phyloP scores from a whole-genome alignment of 2,797 vertebrate species.

The Tragopan temminckii region DNA sequence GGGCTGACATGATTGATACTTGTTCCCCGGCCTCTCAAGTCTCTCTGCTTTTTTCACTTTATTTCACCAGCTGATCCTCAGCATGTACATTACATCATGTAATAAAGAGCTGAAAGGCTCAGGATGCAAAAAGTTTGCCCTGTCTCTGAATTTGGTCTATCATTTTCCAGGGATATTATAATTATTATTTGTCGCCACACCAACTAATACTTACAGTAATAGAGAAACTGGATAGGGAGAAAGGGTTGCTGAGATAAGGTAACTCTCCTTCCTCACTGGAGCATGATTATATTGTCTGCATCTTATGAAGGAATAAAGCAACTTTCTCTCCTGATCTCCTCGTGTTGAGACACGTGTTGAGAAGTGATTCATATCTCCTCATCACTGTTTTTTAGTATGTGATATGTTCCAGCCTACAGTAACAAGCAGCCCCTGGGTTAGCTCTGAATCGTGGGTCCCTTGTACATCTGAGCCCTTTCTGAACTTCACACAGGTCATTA shows the following conservation, averaged over 20 bases:
- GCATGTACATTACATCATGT: background rate
- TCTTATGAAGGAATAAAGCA: background rate
- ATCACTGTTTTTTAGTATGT: background rate
- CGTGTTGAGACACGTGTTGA: background rate
- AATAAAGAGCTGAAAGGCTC: background rate
- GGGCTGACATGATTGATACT: background rate
- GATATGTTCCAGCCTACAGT: background rate
- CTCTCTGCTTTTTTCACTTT: background rate
- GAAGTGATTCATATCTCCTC: background rate
- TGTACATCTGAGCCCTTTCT: fast-evolving
- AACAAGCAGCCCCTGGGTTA: background rate
- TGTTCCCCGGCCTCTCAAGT: background rate
- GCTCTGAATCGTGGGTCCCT: background rate
- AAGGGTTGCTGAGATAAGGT: background rate
- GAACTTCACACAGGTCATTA: background rate
- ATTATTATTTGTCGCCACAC: background rate
- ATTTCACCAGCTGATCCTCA: background rate
- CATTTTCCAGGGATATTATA: background rate
- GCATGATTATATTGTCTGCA: background rate
- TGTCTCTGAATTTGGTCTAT: background rate
- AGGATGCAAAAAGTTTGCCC: background rate
- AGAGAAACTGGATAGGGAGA: background rate
- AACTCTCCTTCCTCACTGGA: background rate
- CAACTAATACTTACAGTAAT: background rate
- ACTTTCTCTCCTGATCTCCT: background rate